Percentiles rank a stretch among this genome's conserved stretches.
phyloP scores from a whole-genome alignment of 1,140 invertebrate species.

The Cydia amplana region DNA sequence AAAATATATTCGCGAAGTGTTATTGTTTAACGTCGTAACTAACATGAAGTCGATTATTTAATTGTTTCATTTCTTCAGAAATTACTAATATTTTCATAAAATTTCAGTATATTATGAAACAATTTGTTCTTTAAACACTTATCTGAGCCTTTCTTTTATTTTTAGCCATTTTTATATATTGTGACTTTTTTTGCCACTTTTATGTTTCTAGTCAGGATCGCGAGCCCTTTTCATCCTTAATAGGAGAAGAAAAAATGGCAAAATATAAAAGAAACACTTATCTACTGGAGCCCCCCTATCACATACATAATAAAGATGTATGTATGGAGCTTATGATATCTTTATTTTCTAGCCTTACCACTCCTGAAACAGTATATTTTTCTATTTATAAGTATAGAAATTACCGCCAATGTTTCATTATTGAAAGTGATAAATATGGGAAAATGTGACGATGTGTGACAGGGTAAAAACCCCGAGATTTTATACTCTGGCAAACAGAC shows the following conservation, averaged over 20 bases:
- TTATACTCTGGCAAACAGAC: no score
- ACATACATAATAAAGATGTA: not conserved
- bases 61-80: not conserved
- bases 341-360: not conserved
- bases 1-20: not conserved
- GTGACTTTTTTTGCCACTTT: no score
- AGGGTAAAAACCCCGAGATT: no score
- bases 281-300: conserved; percentile 6
- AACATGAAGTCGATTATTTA: not conserved
- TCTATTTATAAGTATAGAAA: no score
- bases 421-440: not conserved
- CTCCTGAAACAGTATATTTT: not conserved
- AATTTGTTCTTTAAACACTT: conserved; percentile 14
- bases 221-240: no score
- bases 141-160: no score
- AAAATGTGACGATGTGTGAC: not conserved
- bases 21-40: no score
- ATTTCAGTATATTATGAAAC: conserved; percentile 18
- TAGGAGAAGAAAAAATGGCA: no score
- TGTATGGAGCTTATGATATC: conserved; percentile 1
- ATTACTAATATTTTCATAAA: not conserved
- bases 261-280: no score
- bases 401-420: no score
- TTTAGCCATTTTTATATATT: no score
- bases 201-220: no score